Conservation (phyloP, 2,113 vertebrate species). For the Cynocephalus volans region DNA sequence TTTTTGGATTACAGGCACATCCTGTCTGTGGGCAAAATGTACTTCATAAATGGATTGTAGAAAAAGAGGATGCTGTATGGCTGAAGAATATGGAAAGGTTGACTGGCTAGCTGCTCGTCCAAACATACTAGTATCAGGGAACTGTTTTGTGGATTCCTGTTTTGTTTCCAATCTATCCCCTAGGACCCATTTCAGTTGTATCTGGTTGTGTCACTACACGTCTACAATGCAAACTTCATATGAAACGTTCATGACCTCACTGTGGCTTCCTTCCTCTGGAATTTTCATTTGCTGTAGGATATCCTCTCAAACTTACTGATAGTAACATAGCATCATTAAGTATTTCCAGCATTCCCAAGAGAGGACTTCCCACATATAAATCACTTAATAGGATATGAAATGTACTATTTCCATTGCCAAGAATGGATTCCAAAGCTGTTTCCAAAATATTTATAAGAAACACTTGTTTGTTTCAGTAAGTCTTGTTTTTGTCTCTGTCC, state of each 20-base stretch:
- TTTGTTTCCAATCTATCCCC: neutral
- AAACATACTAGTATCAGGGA: neutral
- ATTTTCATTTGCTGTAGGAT: constrained; percentile 73
- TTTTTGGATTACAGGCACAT: neutral
- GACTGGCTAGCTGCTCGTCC: neutral
- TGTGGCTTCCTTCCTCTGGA: constrained; percentile 60
- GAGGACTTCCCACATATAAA: constrained; percentile 44
- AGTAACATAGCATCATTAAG: neutral
- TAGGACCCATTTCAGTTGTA: neutral
- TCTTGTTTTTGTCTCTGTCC: constrained; percentile 48
- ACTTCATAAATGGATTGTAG: neutral
- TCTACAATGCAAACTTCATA: neutral
- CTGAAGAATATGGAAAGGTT: constrained; percentile 27
- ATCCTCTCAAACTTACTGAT: constrained; percentile 75
- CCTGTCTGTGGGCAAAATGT: neutral
- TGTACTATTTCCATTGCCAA: constrained; percentile 11
- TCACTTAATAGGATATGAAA: constrained; percentile 61
- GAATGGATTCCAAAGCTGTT: constrained; percentile 54
- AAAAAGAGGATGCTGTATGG: neutral
- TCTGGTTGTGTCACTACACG: neutral
- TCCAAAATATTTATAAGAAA: constrained; percentile 72
- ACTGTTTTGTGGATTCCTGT: neutral
- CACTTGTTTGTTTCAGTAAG: constrained; percentile 46
- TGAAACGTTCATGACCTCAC: neutral
- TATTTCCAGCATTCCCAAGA: constrained; percentile 61